Base-by-base conservation (phyloP, 1,140 invertebrate genomes). In the Brachionus angularis region DNA sequence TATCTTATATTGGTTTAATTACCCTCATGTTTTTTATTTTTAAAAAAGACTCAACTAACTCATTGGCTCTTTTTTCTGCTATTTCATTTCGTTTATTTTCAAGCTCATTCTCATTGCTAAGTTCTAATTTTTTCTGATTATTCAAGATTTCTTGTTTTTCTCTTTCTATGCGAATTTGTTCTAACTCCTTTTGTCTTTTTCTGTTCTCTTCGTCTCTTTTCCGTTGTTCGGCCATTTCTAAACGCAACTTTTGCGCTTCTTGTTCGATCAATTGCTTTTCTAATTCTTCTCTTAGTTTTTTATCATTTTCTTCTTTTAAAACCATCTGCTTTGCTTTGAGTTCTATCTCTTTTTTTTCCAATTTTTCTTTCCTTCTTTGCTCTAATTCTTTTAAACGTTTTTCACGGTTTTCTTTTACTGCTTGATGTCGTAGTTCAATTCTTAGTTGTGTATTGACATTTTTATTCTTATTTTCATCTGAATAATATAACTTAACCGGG, bases 321-420 rank as follows among this genome's bases (percentile, higher is more conserved):
- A 80, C 62, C 7, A 79, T 74, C 53, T 77, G 75, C 70, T 76
- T 75, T 4, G 79, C 79, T 27, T 76, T 62, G 25, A 75, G 72
- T 25, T 76, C 75, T 5, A 76, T 76, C 58, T 79, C 77, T 73
- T 79, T 79, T 72, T 75, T 76, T 18, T 74, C 61, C 47, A 77
- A 74, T 36, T 73, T 71, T 29, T 78, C 75, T 67, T 72, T 64
- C 21, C 72, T 72, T 62, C 72, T 75, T 27, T 69, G 76, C 27
- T 77, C 71, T 34, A 77, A 49, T 47, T 79, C 77, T 47, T 73
- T 72, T 44, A 77, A 73, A 29, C 78, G 55, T 67, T 77, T 80
- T 58, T 79, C 76, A 29, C 79, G 72, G 50, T 80, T 80, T 71
- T 81, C 79, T 73, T 77, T 80, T 29, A 78, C 77, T 73, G 77